A percentile compares a stretch with the other conserved stretches of the same genome.
These are phyloP conservation scores for Todiramphus chloris DNA, from an alignment of 2,113 vertebrate species.

Conservation along the genomic window DNA sequence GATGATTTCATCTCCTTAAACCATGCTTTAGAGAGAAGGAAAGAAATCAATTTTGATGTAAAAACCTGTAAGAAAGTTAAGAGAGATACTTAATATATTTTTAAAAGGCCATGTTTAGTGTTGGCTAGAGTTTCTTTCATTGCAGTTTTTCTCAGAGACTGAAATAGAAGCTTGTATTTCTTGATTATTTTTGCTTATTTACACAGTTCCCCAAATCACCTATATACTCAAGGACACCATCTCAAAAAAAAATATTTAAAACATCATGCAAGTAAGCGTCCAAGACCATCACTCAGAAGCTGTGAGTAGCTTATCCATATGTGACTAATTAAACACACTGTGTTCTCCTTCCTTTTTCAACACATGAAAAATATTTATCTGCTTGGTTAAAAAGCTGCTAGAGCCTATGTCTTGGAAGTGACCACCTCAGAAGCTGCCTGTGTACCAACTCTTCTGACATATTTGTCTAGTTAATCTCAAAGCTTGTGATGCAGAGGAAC, in stretches of 20 bases:
- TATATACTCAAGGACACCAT: not conserved
- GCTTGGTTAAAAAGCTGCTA: not conserved
- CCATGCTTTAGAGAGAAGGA: not conserved
- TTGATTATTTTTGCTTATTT: not conserved
- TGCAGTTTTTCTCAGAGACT: not conserved
- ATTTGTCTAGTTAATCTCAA: not conserved
- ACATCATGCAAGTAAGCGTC: not conserved
- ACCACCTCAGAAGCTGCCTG: not conserved
- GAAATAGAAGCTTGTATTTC: not conserved
- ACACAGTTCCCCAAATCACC: not conserved
- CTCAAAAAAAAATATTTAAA: not conserved
- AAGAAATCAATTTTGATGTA: not conserved
- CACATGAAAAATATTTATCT: not conserved
- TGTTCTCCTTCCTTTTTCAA: not conserved
- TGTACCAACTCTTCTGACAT: not conserved
- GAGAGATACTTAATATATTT: not conserved
- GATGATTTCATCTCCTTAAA: not conserved
- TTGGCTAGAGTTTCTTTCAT: not conserved
- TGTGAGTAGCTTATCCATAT: not conserved
- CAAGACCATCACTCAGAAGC: not conserved
- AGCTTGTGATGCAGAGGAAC: not conserved
- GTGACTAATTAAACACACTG: not conserved
- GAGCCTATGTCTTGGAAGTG: not conserved
- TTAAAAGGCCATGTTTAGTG: not conserved
- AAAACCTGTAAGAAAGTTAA: not conserved